Evolutionary conservation across 2,113 vertebrate genomes (phyloP), one percentile per base, ranked within the genome.

Genomic region (Clarias batrachus): DNA sequence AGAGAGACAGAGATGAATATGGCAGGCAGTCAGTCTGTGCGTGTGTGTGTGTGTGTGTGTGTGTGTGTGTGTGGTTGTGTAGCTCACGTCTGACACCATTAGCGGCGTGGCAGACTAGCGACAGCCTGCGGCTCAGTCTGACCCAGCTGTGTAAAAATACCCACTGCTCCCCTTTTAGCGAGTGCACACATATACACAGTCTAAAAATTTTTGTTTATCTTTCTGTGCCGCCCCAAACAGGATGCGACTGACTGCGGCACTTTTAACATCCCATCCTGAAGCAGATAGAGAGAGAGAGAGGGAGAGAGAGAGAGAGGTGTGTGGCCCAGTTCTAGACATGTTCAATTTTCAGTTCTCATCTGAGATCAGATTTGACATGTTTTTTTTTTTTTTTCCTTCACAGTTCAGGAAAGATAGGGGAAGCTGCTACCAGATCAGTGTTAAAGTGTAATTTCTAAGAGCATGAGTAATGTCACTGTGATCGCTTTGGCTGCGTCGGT

Each of bases 101-200:
- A 88, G 85, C 74, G 52, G 74, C 89, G 76, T 83, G 81, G 82
- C 82, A 85, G 88, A 92, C 68, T 88, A 65, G 85, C 65, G 87
- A 88, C 76, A 85, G 90, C 90, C 90, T 82, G 77, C 65, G 89
- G 91, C 88, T 90, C 76, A 85, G 88, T 90, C 87, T 92, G 90
- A 92, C 91, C 90, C 90, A 90, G 89, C 89, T 87, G 81, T 88
- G 81, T 88, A 91, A 88, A 91, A 91, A 89, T 89, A 90, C 85
- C 89, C 87, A 86, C 81, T 57, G 83, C 83, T 84, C 82, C 85
- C 66, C 71, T 87, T 87, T 87, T 83, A 87, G 86, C 16, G 48
- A 77, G 63, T 82, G 30, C 82, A 60, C 88, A 81, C 52, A 86
- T 56, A 86, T 30, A 86, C 84, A 85, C 63, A 83, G 83, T 68